Conservation (phyloP, 2,113 vertebrate species). For the Cyphomyrus plagiostoma region DNA sequence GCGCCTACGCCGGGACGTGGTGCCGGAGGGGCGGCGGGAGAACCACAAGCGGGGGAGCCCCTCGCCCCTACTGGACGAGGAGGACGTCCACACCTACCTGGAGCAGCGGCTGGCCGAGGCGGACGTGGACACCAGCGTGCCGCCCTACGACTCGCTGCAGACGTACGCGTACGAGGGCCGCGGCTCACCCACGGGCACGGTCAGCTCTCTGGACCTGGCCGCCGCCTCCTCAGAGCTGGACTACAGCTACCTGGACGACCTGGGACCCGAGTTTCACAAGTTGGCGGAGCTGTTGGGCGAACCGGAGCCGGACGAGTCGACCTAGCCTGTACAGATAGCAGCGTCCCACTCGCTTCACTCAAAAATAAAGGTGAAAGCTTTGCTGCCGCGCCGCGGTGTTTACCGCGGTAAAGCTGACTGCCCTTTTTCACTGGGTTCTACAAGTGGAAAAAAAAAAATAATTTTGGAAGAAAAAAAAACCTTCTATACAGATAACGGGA, state of each 20-base stretch:
- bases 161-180: conserved; percentile 93
- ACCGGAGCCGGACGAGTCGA: conserved; percentile 72
- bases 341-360: conserved; percentile 32
- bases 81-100: conserved; percentile 80
- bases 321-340: conserved; percentile 53
- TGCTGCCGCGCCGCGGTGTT: conserved; percentile 57
- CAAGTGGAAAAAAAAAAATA: conserved; percentile 45
- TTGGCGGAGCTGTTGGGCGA: conserved; percentile 73
- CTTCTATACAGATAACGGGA: conserved; percentile 36
- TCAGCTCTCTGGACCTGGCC: conserved; percentile 86
- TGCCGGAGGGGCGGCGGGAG: conserved; percentile 52
- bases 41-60: conserved; percentile 47
- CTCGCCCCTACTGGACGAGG: conserved; percentile 56
- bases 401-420: conserved; percentile 71
- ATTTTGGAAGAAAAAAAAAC: conserved; percentile 55
- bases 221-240: conserved; percentile 75
- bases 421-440: conserved; percentile 70
- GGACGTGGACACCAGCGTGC: conserved; percentile 78
- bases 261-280: conserved; percentile 80
- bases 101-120: conserved; percentile 85
- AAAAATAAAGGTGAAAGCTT: conserved; percentile 35
- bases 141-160: conserved; percentile 94
- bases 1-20: conserved; percentile 65
- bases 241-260: conserved; percentile 82
- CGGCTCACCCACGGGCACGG: conserved; percentile 80